A percentile compares a stretch with the other conserved stretches of the same genome.
These are phyloP conservation scores for Balanococcus diminutus DNA, from an alignment of 2,888 invertebrate genomes.

Conservation along the genomic window DNA sequence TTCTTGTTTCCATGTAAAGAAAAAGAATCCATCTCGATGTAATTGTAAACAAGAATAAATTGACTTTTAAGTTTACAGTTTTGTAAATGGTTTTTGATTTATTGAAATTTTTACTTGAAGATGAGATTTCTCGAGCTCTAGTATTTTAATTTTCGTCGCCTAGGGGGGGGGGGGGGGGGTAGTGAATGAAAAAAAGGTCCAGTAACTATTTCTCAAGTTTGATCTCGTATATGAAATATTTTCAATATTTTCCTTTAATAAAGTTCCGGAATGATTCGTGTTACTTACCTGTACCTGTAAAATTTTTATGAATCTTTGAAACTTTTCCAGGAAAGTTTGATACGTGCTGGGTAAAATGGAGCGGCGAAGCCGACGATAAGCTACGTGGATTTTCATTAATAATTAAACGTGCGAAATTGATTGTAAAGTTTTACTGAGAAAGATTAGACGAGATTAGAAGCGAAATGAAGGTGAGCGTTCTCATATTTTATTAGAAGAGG, in stretches of 20 bases:
- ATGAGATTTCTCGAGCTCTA: no score
- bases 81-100: neutral
- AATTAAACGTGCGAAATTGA: neutral
- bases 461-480: neutral
- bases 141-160: no score
- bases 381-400: neutral
- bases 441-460: neutral
- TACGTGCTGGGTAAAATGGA: neutral
- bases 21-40: conserved; percentile 34
- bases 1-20: conserved; percentile 32
- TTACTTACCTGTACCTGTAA: no score
- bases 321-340: no score
- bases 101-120: neutral
- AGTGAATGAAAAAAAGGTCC: neutral
- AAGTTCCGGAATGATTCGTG: no score
- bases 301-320: no score
- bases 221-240: no score
- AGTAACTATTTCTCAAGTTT: no score
- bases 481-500: neutral
- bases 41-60: conserved; percentile 34
- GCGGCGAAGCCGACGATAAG: no score
- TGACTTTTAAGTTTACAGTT: conserved; percentile 30
- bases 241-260: no score
- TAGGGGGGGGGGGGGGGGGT: no score
- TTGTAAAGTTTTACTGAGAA: neutral